Base-by-base conservation (phyloP, 2,113 vertebrate species). In the Mus spicilegus region DNA sequence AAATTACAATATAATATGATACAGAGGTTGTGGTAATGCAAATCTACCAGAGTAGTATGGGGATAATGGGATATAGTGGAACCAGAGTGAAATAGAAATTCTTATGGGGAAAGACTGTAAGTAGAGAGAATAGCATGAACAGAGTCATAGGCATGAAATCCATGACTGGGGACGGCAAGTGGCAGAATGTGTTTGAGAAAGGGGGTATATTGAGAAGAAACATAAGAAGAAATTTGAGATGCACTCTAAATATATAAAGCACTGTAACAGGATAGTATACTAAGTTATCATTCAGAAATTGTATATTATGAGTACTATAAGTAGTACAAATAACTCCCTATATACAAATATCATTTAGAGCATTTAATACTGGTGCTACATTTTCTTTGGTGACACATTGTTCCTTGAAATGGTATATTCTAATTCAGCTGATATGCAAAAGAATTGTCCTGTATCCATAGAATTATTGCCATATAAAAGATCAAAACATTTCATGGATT, bases 351-450 rank as follows among this genome's bases (percentile, higher is more conserved):
- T n/a, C 51, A 72, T 91, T 92, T 88, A 75, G 1, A 51, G 11
- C 39, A 88, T 51, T 78, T 80, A 69, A 69, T 69, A 49, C 8
- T 42, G 51, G 20, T 87, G 49, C 17, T 67, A 51, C 19, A 73
- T 85, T 72, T 88, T 77, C 33, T 90, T 61, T 90, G 28, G 36
- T 78, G 56, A 86, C 36, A 84, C 12, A 42, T 49, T 91, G 56
- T 78, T 94, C 54, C 36, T 26, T 75, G 54, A 75, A 2, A 30
- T 65, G 9, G 65, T 54, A 78, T 5, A 42, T 8, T 73, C 19
- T 69, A n/a, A 28, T 80, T 91, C 42, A 91, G 30, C 81, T 89
- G 26, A 81, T 82, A 30, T 42, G 88, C 65, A 87, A 67, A 80
- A 86, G 42, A 93, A 89, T 12, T 63, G 12, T 69, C 49, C 33